Conservation (phyloP, 2,888 invertebrate genomes). For the Branchipolynoe longqiensis region DNA sequence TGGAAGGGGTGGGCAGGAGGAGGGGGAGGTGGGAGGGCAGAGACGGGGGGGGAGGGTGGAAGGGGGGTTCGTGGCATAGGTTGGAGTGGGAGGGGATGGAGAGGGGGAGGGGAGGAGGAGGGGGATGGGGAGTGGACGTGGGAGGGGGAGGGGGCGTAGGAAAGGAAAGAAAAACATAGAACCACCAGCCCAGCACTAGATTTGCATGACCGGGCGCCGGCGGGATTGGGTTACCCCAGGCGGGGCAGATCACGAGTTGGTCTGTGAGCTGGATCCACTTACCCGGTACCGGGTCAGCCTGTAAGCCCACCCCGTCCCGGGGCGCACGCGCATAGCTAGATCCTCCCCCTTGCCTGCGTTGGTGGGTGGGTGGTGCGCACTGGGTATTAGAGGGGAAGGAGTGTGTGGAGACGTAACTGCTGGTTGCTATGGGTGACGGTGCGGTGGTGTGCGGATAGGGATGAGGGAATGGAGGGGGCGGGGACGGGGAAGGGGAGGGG, state of each 20-base stretch:
- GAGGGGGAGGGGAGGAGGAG: neutral
- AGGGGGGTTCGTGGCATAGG: neutral
- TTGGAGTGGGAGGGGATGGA: neutral
- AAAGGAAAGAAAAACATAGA: neutral
- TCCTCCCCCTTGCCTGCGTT: too few relatives aligned
- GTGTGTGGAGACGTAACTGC: too few relatives aligned
- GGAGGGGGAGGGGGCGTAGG: neutral
- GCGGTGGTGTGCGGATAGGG: too few relatives aligned
- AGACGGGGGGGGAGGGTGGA: neutral
- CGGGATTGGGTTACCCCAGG: conserved; percentile 16
- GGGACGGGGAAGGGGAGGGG: too few relatives aligned
- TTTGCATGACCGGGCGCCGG: conserved; percentile 40
- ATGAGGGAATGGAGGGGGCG: too few relatives aligned
- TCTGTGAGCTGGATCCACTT: conserved; percentile 29
- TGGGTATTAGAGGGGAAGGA: too few relatives aligned
- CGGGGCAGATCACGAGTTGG: conserved; percentile 7
- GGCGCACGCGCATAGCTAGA: neutral
- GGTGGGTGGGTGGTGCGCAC: too few relatives aligned
- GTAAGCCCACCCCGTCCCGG: neutral
- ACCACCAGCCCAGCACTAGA: neutral
- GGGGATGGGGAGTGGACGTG: neutral
- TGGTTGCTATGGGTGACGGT: too few relatives aligned
- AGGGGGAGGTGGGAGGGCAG: too few relatives aligned
- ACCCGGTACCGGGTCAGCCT: conserved; percentile 25
- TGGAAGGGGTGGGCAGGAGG: too few relatives aligned